Percentiles rank a stretch among this genome's conserved stretches.
phyloP scores from a whole-genome alignment of 2,797 vertebrate species.

The Helostoma temminkii region DNA sequence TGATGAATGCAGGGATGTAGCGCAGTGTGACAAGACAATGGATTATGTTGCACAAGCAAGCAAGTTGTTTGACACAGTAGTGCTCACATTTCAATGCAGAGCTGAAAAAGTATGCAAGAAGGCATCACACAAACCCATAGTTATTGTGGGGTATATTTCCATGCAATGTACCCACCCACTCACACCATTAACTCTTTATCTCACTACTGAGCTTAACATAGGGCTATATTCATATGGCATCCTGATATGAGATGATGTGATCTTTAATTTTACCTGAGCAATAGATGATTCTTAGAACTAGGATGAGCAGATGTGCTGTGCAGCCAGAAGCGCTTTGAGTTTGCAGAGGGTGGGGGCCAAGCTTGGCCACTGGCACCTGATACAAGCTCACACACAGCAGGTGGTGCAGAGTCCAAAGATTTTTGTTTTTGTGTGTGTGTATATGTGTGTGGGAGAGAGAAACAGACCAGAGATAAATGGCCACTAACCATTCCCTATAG shows the following conservation, averaged over 20 bases:
- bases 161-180: not conserved
- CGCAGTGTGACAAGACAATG: slow-evolving; percentile 64
- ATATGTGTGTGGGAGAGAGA: slow-evolving; percentile 8
- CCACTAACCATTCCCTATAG: slow-evolving; percentile 68
- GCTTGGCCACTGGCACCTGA: slow-evolving; percentile 55
- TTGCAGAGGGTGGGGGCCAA: slow-evolving; percentile 27
- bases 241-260: slow-evolving; percentile 67
- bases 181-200: not conserved
- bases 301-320: slow-evolving; percentile 72
- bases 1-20: slow-evolving; percentile 69
- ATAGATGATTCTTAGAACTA: slow-evolving; percentile 57
- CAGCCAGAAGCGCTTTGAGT: slow-evolving; percentile 69
- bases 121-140: slow-evolving; percentile 29
- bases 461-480: slow-evolving; percentile 52
- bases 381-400: slow-evolving; percentile 58
- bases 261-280: slow-evolving; percentile 75
- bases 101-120: slow-evolving; percentile 38
- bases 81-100: slow-evolving; percentile 51
- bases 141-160: slow-evolving; percentile 30
- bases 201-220: slow-evolving; percentile 47
- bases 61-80: slow-evolving; percentile 44
- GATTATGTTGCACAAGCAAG: slow-evolving; percentile 61
- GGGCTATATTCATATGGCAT: slow-evolving; percentile 39
- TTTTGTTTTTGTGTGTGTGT: slow-evolving; percentile 34
- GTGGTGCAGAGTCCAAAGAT: slow-evolving; percentile 63